Percentiles rank a stretch among this genome's conserved stretches.
Conservation (phyloP, 2,797 vertebrate genomes). For the Sebastes baramenuke region DNA sequence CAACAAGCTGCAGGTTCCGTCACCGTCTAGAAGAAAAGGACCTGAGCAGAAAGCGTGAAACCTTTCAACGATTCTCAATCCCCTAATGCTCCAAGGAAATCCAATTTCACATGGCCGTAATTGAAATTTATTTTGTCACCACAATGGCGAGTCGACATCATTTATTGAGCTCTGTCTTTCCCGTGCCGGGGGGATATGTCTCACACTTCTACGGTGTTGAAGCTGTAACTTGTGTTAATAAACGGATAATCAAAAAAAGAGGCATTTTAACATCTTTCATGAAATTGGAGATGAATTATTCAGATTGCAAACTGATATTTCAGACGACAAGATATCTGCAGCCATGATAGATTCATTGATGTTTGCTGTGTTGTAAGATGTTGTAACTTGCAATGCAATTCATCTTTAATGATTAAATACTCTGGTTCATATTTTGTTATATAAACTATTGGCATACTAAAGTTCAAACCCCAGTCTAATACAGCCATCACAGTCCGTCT, state of each 20-base stretch:
- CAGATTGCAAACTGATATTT: background rate
- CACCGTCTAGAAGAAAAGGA: conserved; percentile 63
- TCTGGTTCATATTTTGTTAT: background rate
- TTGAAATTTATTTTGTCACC: conserved; percentile 83
- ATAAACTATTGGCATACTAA: background rate
- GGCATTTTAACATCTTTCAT: conserved; percentile 16
- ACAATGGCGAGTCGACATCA: conserved; percentile 57
- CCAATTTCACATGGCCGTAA: conserved; percentile 81
- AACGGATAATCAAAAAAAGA: conserved; percentile 36
- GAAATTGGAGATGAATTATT: conserved; percentile 50
- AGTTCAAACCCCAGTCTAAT: conserved; percentile 16
- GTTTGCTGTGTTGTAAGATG: background rate
- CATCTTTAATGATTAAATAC: background rate
- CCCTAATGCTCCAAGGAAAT: conserved; percentile 77
- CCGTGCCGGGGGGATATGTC: conserved; percentile 24
- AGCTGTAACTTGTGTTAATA: conserved; percentile 49
- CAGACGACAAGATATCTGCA: background rate
- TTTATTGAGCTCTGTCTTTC: conserved; percentile 67
- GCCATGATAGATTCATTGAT: background rate
- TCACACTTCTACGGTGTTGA: conserved; percentile 18
- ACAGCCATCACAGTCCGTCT: conserved; percentile 37
- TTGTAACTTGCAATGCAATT: background rate
- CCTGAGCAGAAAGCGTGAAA: conserved; percentile 59
- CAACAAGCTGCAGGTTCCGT: conserved; percentile 58
- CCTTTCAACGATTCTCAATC: conserved; percentile 71